phyloP scores from a whole-genome alignment of 2,113 vertebrate genomes.

The Notarius quadriscutis region DNA sequence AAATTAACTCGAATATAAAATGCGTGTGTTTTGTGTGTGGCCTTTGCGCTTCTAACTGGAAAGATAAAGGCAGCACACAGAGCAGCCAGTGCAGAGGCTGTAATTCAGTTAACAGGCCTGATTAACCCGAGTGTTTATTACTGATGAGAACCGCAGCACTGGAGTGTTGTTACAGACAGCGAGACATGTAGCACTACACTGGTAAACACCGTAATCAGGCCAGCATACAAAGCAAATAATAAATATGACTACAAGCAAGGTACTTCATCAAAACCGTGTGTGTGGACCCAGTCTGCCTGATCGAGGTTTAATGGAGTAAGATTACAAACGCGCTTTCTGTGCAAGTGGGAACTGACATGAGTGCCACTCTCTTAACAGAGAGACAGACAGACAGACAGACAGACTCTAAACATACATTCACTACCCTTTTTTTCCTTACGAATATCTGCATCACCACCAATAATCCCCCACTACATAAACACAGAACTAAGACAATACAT shows the following conservation, averaged over 20 bases:
- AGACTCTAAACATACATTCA: not conserved
- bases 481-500: not conserved
- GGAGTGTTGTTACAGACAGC: not conserved
- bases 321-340: not conserved
- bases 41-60: not conserved
- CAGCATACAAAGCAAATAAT: not conserved
- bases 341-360: not conserved
- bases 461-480: no score
- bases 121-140: constrained; percentile 17
- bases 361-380: not conserved
- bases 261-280: not conserved
- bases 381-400: not conserved
- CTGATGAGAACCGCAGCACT: not conserved
- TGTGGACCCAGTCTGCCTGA: not conserved
- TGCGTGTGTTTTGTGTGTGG: not conserved
- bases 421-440: not conserved
- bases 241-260: not conserved
- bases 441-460: not conserved
- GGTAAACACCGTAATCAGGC: not conserved
- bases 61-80: not conserved
- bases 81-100: constrained; percentile 16
- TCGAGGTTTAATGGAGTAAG: constrained; percentile 3
- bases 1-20: not conserved
- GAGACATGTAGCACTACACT: not conserved
- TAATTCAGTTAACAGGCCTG: constrained; percentile 23